phyloP scores from a whole-genome alignment of 2,113 vertebrate species.

The Hippocampus zosterae region DNA sequence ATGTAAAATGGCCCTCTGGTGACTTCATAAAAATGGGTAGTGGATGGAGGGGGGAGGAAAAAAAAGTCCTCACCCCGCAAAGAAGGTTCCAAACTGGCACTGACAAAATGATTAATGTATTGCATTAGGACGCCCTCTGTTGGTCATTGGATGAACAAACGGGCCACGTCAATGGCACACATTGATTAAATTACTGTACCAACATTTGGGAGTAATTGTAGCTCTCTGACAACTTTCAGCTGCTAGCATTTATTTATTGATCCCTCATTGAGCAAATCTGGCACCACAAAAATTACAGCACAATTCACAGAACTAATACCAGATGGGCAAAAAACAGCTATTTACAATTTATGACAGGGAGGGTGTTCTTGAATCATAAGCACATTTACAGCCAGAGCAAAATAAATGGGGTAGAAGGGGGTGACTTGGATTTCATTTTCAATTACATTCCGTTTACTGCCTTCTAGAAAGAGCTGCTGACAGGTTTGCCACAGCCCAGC shows the following conservation, averaged over 20 bases:
- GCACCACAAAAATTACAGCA: constrained; percentile 65
- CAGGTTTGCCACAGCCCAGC: constrained; percentile 15
- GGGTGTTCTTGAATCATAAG: constrained; percentile 22
- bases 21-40: not conserved
- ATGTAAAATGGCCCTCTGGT: not conserved
- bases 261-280: constrained; percentile 59
- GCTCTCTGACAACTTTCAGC: constrained; percentile 12
- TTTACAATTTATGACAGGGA: constrained; percentile 52
- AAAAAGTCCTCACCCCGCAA: not conserved
- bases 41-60: not conserved
- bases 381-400: constrained; percentile 51
- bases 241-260: constrained; percentile 54
- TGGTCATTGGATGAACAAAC: constrained; percentile 23
- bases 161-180: constrained; percentile 8
- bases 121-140: constrained; percentile 44
- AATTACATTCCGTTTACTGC: constrained; percentile 30
- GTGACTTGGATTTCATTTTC: constrained; percentile 26
- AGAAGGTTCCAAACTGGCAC: not conserved
- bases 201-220: constrained; percentile 6
- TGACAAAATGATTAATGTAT: not conserved
- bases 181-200: constrained; percentile 11
- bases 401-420: constrained; percentile 21
- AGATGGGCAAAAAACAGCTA: constrained; percentile 43
- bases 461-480: constrained; percentile 1
- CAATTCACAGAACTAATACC: constrained; percentile 66